phyloP scores from a whole-genome alignment of 2,888 invertebrate genomes.

The Enchytraeus crypticus region DNA sequence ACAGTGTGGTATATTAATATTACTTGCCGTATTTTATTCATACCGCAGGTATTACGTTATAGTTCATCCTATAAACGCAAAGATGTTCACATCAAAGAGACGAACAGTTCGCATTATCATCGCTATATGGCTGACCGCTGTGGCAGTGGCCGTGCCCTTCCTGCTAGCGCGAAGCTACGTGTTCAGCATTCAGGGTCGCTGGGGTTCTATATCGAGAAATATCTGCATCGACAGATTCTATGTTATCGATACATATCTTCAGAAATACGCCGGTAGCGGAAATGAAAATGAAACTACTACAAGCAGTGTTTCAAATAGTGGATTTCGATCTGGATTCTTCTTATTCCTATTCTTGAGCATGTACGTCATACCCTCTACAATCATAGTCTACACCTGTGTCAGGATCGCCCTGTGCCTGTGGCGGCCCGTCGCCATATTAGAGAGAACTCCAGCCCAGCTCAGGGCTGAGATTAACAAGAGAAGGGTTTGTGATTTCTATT shows the following conservation, averaged over 20 bases:
- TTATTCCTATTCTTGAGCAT: conserved; percentile 47
- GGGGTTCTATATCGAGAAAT: conserved; percentile 45
- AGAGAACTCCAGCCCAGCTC: neutral
- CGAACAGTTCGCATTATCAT: conserved; percentile 46
- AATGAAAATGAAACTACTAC: conserved; percentile 26
- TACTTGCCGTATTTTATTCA: too few relatives aligned
- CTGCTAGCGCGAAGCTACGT: conserved; percentile 32
- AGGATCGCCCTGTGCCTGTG: conserved; percentile 37
- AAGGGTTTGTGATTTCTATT: conserved; percentile 38
- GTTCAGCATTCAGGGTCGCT: conserved; percentile 40
- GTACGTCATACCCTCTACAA: conserved; percentile 46
- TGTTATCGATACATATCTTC: conserved; percentile 42
- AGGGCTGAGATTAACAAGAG: conserved; percentile 40
- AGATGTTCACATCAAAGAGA: conserved; percentile 42
- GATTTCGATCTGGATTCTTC: conserved; percentile 44
- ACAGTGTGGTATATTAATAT: too few relatives aligned
- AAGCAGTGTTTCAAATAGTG: conserved; percentile 19
- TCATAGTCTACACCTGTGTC: conserved; percentile 41
- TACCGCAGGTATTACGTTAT: conserved; percentile 52
- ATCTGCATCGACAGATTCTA: conserved; percentile 48
- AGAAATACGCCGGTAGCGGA: conserved; percentile 40
- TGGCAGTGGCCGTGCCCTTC: conserved; percentile 36
- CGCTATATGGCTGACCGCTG: conserved; percentile 48
- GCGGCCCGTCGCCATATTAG: conserved; percentile 28
- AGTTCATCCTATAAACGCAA: conserved; percentile 48